phyloP scores from a whole-genome alignment of 2,113 vertebrate species.

The Haplotaxodon microlepis region DNA sequence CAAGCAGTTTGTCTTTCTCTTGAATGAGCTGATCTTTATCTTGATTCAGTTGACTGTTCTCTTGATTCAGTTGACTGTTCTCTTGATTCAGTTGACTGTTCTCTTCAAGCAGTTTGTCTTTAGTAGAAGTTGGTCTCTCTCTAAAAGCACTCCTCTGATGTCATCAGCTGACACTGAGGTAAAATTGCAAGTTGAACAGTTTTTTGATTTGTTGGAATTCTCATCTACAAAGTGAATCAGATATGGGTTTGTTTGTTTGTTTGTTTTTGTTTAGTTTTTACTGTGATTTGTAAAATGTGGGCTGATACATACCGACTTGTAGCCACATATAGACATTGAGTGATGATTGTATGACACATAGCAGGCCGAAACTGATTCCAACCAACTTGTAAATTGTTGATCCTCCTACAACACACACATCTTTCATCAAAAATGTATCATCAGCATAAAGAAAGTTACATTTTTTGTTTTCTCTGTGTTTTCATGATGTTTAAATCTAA shows the following conservation, averaged over 20 bases:
- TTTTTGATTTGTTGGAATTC: not conserved
- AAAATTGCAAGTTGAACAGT: not conserved
- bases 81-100: accelerated
- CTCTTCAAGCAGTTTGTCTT: too few species aligned
- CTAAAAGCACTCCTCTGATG: not conserved
- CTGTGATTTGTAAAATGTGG: not conserved
- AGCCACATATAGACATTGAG: not conserved
- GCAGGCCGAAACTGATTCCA: not conserved
- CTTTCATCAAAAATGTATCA: not conserved
- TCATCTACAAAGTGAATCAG: not conserved
- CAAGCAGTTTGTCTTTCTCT: too few species aligned
- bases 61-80: accelerated
- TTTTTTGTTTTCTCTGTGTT: not conserved
- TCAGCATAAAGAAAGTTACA: not conserved
- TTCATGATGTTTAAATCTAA: not conserved
- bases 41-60: not conserved
- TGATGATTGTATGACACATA: not conserved
- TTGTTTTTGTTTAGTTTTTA: not conserved
- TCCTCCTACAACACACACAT: not conserved
- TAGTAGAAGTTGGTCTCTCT: not conserved
- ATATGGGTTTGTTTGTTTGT: not conserved
- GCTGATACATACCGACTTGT: not conserved
- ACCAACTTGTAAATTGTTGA: not conserved
- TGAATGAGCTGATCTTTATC: accelerated
- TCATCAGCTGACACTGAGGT: not conserved